Percentiles rank a stretch among this genome's conserved stretches.
Conservation (phyloP, 2,888 invertebrate genomes). For the Zygogramma bicolorata region DNA sequence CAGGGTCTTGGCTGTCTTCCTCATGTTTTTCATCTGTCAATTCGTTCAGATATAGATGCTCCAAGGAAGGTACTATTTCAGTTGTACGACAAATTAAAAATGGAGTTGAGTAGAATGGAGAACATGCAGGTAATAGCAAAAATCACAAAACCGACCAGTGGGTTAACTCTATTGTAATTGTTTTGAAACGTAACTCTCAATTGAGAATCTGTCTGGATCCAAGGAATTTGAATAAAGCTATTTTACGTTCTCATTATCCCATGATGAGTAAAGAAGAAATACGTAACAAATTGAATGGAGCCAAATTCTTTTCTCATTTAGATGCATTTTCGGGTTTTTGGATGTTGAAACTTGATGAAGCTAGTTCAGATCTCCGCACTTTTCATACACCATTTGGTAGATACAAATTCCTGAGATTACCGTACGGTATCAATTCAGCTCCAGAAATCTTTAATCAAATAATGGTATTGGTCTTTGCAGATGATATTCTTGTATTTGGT, state of each 20-base stretch:
- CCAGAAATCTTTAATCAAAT: neutral
- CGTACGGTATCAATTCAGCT: neutral
- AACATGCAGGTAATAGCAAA: neutral
- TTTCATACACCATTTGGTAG: neutral
- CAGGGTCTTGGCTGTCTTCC: neutral
- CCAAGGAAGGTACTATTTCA: neutral
- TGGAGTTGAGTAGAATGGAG: neutral
- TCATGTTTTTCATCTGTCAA: neutral
- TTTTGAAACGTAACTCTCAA: neutral
- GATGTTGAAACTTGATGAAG: neutral
- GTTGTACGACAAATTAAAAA: neutral
- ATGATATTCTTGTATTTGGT: neutral
- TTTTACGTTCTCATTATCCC: neutral
- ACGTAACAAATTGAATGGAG: neutral
- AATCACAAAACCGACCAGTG: neutral
- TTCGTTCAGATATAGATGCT: neutral
- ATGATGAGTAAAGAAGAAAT: neutral
- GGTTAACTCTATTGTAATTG: neutral
- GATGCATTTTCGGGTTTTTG: neutral
- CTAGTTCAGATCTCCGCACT: neutral
- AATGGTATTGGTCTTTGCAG: neutral
- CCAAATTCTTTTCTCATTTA: neutral
- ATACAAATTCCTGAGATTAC: slow-evolving; percentile 26
- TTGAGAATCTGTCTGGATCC: neutral
- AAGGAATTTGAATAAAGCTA: neutral